Conservation (phyloP, 2,888 invertebrate species). For the Schizaphis graminum region DNA sequence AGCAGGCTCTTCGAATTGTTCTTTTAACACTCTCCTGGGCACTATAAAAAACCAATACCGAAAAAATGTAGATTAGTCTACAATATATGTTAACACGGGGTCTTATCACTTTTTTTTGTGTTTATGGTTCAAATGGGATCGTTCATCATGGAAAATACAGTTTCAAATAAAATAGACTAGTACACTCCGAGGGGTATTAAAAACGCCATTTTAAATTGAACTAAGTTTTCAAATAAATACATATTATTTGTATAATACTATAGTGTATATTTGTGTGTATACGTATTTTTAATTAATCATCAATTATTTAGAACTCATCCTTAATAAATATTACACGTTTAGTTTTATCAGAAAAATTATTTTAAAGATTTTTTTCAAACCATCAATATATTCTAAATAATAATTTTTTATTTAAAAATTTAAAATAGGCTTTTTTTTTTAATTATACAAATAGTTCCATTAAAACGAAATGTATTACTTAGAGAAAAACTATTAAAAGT, state of each 20-base stretch:
- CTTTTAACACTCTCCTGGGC: constrained; percentile 85
- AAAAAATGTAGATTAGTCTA: constrained; percentile 51
- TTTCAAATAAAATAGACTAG: constrained; percentile 1
- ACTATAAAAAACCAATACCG: constrained; percentile 74
- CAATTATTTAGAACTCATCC: background rate
- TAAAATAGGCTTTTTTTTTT: background rate
- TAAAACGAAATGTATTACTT: background rate
- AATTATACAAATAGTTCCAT: background rate
- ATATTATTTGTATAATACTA: background rate
- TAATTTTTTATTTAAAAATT: background rate
- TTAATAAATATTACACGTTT: too few relatives aligned
- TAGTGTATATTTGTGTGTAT: background rate
- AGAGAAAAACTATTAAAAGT: background rate
- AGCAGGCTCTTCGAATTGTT: constrained; percentile 83
- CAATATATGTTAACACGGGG: constrained; percentile 26
- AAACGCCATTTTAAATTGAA: constrained; percentile 11
- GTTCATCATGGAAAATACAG: constrained; percentile 16
- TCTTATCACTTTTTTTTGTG: background rate
- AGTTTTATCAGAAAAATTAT: background rate
- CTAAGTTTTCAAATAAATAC: background rate
- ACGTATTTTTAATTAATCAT: background rate
- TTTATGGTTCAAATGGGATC: constrained; percentile 42
- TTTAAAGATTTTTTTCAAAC: background rate
- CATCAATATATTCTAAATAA: background rate
- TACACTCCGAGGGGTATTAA: constrained; percentile 53